Evolutionary conservation across 2,888 invertebrate genomes (phyloP).

Genomic region (Cataglyphis rosenhaueri): DNA sequence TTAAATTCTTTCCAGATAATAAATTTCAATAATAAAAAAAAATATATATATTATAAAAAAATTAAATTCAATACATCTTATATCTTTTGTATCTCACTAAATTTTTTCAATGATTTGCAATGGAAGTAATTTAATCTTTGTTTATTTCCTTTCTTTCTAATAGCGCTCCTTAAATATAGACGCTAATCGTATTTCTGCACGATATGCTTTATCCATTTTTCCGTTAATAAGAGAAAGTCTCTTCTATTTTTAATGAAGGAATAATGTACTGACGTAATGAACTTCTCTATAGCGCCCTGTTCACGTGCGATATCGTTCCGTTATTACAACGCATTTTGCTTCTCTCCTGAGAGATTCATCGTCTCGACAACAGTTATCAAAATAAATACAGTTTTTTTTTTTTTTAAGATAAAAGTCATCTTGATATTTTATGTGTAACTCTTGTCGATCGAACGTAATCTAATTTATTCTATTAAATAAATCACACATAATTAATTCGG

Average conservation of each 20-base stretch:
- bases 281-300: neutral
- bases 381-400: neutral
- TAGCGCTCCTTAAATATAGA: neutral
- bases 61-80: neutral
- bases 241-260: conserved; percentile 14
- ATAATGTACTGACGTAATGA: neutral
- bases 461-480: neutral
- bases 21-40: neutral
- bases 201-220: conserved; percentile 11
- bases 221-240: conserved; percentile 29
- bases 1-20: neutral
- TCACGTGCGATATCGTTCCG: neutral
- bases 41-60: neutral
- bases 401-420: neutral
- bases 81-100: neutral
- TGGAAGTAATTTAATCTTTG: neutral
- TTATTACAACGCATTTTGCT: neutral
- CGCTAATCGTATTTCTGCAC: neutral
- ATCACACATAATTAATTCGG: neutral
- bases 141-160: neutral
- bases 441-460: neutral
- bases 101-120: neutral
- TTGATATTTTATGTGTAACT: neutral
- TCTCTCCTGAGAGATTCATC: neutral
- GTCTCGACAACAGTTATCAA: neutral